These are phyloP conservation scores for Nestor notabilis DNA, from an alignment of 2,113 vertebrate genomes.

Conservation along the genomic window DNA sequence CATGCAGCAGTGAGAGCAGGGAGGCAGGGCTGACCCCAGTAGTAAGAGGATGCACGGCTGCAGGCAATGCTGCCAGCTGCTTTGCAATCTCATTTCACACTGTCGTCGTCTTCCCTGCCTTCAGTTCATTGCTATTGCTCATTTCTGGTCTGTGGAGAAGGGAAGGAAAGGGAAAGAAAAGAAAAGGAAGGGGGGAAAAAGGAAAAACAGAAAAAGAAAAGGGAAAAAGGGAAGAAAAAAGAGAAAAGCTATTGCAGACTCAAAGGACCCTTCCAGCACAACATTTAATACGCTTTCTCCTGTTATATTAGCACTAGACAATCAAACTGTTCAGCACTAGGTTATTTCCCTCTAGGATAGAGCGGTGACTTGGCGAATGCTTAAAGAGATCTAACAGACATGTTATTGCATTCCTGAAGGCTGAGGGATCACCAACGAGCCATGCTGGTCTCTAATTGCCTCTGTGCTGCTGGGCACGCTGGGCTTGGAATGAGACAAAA, in stretches of 20 bases:
- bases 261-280: neutral
- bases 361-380: neutral
- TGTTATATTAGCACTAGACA: constrained; percentile 43
- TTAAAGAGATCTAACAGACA: constrained; percentile 42
- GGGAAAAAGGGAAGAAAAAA: neutral
- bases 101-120: neutral
- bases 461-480: neutral
- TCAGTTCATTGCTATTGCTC: neutral
- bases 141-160: neutral
- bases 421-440: neutral
- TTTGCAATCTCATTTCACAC: neutral
- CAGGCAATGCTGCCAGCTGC: neutral
- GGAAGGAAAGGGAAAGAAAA: neutral
- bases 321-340: neutral
- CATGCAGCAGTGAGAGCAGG: neutral
- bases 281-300: constrained; percentile 18
- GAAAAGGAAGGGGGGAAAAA: neutral
- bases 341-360: constrained; percentile 16
- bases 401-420: constrained; percentile 64
- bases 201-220: too few relatives aligned
- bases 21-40: neutral
- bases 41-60: rapidly evolving
- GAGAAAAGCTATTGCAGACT: neutral
- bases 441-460: constrained; percentile 26
- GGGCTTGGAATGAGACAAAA: neutral